Base-by-base conservation (phyloP, 2,113 vertebrate genomes). In the Aleadryas rufinucha region DNA sequence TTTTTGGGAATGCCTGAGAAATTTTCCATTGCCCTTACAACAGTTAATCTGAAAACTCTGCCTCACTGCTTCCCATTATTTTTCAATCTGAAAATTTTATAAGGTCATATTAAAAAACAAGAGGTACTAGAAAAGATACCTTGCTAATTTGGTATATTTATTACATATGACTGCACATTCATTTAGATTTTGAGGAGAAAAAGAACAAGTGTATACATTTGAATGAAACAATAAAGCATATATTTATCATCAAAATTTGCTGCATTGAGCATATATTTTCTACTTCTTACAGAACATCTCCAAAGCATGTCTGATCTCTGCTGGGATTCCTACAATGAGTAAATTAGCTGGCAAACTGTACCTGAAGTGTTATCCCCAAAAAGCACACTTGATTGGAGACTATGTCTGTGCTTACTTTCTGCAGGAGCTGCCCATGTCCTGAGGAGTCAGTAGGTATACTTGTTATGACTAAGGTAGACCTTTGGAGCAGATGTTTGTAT, bases 401-500 rank as follows among this genome's bases (percentile, higher is more conserved):
- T 49, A 21, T 69, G 52, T 90, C 57, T 84, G 3, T 44, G 35
- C 35, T 78, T 47, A 61, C 79, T 72, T 95, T 66, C 27, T 86
- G 33, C 64, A 68, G 75, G 41, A 92, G 71, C 27, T 86, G 54
- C 52, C 35, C 22, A 4, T 19, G 28, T 84, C 81, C 59, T 77
- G 68, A 66, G 39, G 21, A 93, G 42, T 74, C 59, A 70, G 50
- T 65, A 93, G 50, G 69, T 94, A 82, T 11, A 60, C 59, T 53
- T 71, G 26, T 45, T 81, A 61, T 89, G 71, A 65, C 88, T 81
- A 57, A 78, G 26, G 72, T 22, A 91, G 78, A 70, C 33, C 65
- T 96, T 84, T 74, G 68, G 42, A 84, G 69, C 87, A 92, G 90
- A 70, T 92, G 93, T 90, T 90, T 94, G 60, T 93, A 96, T 96